Evolutionary conservation across 2,113 vertebrate species (phyloP).

Genomic region (Columba livia): DNA sequence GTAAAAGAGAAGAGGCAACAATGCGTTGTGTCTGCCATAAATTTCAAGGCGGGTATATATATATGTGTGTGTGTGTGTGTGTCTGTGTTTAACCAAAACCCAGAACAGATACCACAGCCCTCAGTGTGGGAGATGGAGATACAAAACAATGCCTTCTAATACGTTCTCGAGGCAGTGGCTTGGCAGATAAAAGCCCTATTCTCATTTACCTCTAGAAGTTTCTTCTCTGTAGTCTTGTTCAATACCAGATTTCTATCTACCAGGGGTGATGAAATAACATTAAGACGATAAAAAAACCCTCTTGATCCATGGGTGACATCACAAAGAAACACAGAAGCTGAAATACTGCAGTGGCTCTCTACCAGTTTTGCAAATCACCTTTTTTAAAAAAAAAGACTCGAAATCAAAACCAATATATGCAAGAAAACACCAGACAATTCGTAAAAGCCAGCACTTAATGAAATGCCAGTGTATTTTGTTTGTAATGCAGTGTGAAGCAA

Average conservation of each 20-base stretch:
- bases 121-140: neutral
- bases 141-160: neutral
- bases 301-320: neutral
- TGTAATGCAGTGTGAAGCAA: neutral
- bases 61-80: neutral
- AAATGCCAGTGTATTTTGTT: neutral
- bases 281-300: accelerated
- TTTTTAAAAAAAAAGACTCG: neutral
- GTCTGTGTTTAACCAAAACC: neutral
- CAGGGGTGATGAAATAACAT: neutral
- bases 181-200: neutral
- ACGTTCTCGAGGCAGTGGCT: neutral
- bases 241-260: neutral
- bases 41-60: neutral
- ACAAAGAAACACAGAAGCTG: neutral
- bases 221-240: neutral
- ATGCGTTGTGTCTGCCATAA: no score
- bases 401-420: neutral
- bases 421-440: neutral
- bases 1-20: neutral
- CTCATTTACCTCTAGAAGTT: neutral
- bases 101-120: neutral
- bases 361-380: neutral
- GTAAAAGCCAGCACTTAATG: neutral
- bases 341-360: neutral